Percentiles rank a stretch among this genome's conserved stretches.
phyloP scores from a whole-genome alignment of 2,113 vertebrate genomes.

The Electrona antarctica region DNA sequence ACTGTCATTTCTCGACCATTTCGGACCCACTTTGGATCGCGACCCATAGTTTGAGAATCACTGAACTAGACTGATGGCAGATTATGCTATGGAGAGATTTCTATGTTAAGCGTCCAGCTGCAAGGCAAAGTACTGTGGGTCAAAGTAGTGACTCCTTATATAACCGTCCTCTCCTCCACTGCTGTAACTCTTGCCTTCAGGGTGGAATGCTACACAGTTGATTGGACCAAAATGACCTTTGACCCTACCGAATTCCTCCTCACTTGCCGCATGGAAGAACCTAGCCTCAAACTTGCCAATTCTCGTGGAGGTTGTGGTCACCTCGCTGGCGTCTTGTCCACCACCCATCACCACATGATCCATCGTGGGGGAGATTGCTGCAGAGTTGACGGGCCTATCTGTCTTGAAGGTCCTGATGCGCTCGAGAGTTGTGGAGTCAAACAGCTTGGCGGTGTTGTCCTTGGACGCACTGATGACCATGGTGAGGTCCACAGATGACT shows the following conservation, averaged over 20 bases:
- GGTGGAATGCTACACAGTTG: slow-evolving; percentile 97
- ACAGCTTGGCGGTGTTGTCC: slow-evolving; percentile 95
- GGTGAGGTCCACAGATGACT: slow-evolving; percentile 93
- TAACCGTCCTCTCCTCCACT: slow-evolving; percentile 97
- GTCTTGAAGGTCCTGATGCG: slow-evolving; percentile 95
- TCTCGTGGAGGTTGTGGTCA: slow-evolving; percentile 96
- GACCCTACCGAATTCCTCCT: slow-evolving; percentile 97
- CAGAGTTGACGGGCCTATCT: slow-evolving; percentile 94
- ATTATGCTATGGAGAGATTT: no score
- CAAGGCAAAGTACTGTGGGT: slow-evolving; percentile 97
- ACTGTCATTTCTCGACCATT: no score
- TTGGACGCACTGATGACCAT: slow-evolving; percentile 97
- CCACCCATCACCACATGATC: slow-evolving; percentile 97
- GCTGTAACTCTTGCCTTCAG: slow-evolving; percentile 97
- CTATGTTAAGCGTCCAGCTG: slow-evolving; percentile 88
- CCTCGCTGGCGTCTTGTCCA: slow-evolving; percentile 98
- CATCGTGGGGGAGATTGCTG: slow-evolving; percentile 93
- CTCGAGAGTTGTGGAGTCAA: slow-evolving; percentile 87
- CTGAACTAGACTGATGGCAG: no score
- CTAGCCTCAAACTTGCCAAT: slow-evolving; percentile 98
- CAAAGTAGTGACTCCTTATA: slow-evolving; percentile 95
- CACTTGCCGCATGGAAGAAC: slow-evolving; percentile 95
- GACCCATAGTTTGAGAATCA: no score
- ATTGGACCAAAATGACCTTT: slow-evolving; percentile 98
- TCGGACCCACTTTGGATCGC: no score